A percentile compares a stretch with the other conserved stretches of the same genome.
Conservation (phyloP, 2,113 vertebrate species). For the Indicator indicator region DNA sequence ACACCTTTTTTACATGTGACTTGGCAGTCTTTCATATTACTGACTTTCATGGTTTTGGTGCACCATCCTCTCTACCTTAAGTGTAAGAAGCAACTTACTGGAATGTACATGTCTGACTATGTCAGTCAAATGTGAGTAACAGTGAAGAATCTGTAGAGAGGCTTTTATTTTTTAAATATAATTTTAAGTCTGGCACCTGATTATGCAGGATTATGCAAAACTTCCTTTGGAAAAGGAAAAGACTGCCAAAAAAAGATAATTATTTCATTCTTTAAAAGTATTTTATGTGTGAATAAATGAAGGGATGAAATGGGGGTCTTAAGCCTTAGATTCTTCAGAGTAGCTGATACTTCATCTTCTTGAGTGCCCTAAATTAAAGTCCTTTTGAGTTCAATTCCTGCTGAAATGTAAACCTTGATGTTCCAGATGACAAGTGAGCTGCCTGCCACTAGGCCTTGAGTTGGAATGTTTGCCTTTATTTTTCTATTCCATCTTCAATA, state of each 20-base stretch:
- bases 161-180: not conserved
- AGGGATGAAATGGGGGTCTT: not conserved
- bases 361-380: slow-evolving; percentile 10
- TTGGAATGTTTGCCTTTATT: not conserved
- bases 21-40: not conserved
- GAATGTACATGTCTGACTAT: not conserved
- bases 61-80: not conserved
- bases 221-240: not conserved
- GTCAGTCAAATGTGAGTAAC: not conserved
- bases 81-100: not conserved
- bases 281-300: not conserved
- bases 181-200: not conserved
- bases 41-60: not conserved
- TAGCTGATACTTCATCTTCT: not conserved
- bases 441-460: not conserved
- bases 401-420: not conserved
- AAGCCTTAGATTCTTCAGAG: not conserved
- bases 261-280: not conserved
- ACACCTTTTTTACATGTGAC: not conserved
- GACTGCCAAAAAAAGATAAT: not conserved
- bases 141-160: not conserved
- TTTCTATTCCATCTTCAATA: not conserved
- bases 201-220: not conserved
- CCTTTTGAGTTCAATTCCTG: not conserved
- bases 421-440: not conserved